Base-by-base conservation (phyloP, 1,140 invertebrate genomes). In the Drosophila ananassae region DNA sequence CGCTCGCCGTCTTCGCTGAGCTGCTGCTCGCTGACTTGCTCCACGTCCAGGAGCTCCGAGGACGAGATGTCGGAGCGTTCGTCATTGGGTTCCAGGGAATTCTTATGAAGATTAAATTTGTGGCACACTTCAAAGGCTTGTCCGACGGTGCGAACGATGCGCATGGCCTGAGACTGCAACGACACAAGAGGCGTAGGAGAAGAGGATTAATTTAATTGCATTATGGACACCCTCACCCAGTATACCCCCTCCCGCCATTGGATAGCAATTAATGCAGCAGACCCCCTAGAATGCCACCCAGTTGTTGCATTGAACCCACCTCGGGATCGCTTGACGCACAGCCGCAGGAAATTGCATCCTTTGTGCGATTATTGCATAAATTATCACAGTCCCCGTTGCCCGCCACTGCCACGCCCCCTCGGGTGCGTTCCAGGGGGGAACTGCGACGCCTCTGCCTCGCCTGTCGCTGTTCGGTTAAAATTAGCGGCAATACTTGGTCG, bases 61-160 rank as follows among this genome's bases (percentile, higher is more conserved):
- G 93, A 94, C 54, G 93, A 92, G 63, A 94, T 93, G 78, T 95
- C 94, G 58, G 94, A 94, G 68, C 94, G 93, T 76, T 94, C 94
- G 55, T 95, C 94, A 78, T 94, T 94, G 77, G 93, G 93, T 80
- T 94, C 93, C 76, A 93, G 76, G 91, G 91, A 91, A 91, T 92
- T 92, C 84, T 91, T 92, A 80, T 93, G 77, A 82, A 94, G 91
- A 80, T 96, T 96, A 92, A 97, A 94, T 93, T 99, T 99, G 94
- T 99, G 98, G 94, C 98, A 99, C 90, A 99, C 98, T 93, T 99
- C 98, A 93, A 99, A 99, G 17, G 98, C 98, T 93, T 99, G 98
- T 32, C 98, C 98, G 69, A 99, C 98, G 0, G 98, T 99, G 83
- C 98, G 94, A 39, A 99, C 98, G 77, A 99, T 97, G 83, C 96